Conservation (phyloP, 2,888 invertebrate species). For the Sisyra nigra region DNA sequence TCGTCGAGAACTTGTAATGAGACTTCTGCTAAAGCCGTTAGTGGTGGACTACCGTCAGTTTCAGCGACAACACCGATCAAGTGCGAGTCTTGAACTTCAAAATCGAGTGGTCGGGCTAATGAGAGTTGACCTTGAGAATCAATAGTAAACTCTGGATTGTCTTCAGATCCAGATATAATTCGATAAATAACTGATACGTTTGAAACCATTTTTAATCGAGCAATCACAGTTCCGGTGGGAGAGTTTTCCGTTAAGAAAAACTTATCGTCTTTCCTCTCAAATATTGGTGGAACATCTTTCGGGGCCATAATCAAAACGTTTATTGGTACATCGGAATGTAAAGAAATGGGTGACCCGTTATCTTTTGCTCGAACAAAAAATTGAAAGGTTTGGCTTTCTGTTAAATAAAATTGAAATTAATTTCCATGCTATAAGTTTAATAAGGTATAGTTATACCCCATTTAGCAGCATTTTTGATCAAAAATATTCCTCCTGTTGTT, state of each 20-base stretch:
- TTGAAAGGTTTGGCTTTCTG: slow-evolving; percentile 64
- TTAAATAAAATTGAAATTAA: slow-evolving; percentile 15
- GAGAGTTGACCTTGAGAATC: slow-evolving; percentile 59
- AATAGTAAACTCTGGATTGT: slow-evolving; percentile 49
- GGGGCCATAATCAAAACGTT: slow-evolving; percentile 60
- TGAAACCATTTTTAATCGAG: slow-evolving; percentile 47
- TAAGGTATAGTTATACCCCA: slow-evolving; percentile 22
- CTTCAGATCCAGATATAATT: slow-evolving; percentile 42
- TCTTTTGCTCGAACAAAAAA: slow-evolving; percentile 83
- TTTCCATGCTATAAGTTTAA: background rate
- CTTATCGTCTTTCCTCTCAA: slow-evolving; percentile 55
- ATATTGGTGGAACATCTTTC: slow-evolving; percentile 52
- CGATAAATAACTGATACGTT: slow-evolving; percentile 43
- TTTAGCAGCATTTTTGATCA: slow-evolving; percentile 41
- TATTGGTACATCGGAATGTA: slow-evolving; percentile 69
- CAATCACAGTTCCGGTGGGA: slow-evolving; percentile 47
- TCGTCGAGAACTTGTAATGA: slow-evolving; percentile 70
- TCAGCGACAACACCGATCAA: slow-evolving; percentile 55
- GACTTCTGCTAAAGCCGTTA: slow-evolving; percentile 54
- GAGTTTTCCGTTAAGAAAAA: slow-evolving; percentile 70
- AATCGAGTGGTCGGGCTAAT: slow-evolving; percentile 55
- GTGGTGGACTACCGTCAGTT: slow-evolving; percentile 52
- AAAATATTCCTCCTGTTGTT: slow-evolving; percentile 53
- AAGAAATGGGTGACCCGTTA: slow-evolving; percentile 48
- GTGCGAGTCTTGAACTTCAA: slow-evolving; percentile 54